These are phyloP conservation scores for Chanos chanos DNA, from an alignment of 2,797 vertebrate species.

Conservation along the genomic window DNA sequence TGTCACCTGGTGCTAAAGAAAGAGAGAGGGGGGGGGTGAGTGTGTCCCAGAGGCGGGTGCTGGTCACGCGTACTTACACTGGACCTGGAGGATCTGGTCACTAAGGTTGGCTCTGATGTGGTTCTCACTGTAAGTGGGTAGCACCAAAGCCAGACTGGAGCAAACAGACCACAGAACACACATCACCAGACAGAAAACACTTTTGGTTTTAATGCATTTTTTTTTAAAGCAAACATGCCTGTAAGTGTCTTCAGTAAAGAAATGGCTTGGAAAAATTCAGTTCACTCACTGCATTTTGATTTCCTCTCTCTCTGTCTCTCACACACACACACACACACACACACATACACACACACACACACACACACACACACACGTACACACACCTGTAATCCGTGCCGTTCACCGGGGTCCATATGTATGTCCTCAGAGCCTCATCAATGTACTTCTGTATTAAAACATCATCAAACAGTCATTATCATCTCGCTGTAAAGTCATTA, in stretches of 20 bases:
- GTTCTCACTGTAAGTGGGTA: constrained; percentile 94
- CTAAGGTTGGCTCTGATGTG: constrained; percentile 98
- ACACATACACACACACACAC: background rate
- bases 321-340: background rate
- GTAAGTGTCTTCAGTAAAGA: no score
- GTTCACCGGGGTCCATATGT: constrained; percentile 92
- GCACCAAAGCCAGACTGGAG: constrained; percentile 89
- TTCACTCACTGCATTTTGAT: background rate
- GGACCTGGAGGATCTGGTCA: constrained; percentile 99
- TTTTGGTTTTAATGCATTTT: no score
- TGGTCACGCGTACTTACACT: constrained; percentile 92
- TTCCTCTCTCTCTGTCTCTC: background rate
- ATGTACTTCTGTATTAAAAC: constrained; percentile 83
- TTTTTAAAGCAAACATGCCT: no score
- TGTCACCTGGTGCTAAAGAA: constrained; percentile 29
- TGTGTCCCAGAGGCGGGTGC: constrained; percentile 52
- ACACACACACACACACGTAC: constrained; percentile 15
- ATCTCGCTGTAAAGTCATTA: background rate
- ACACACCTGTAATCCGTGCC: constrained; percentile 98
- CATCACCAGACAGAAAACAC: background rate
- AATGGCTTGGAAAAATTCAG: background rate
- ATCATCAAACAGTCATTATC: background rate
- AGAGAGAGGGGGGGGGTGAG: constrained; percentile 12
- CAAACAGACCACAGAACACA: constrained; percentile 37
- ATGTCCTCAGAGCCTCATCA: constrained; percentile 86